Conservation (phyloP, 2,113 vertebrate species). For the Burhinus oedicnemus region DNA sequence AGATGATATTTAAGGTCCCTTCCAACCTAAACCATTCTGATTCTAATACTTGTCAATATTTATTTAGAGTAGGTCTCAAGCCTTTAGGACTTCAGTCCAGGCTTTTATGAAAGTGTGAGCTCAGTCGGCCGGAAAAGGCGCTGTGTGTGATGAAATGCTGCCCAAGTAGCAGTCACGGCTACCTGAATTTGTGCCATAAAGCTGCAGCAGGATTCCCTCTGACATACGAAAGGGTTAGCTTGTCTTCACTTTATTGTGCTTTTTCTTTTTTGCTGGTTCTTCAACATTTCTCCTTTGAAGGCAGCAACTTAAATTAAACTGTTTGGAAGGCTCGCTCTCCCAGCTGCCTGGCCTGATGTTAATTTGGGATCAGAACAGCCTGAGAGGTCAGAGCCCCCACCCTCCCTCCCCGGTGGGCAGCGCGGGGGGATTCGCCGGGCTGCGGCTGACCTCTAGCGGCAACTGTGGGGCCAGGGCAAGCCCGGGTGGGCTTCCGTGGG, state of each 20-base stretch:
- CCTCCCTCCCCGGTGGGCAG: no score
- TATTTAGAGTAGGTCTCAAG: background rate
- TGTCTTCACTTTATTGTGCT: background rate
- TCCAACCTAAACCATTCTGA: no score
- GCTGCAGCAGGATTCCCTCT: background rate
- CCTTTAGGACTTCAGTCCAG: background rate
- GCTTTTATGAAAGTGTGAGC: background rate
- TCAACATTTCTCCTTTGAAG: background rate
- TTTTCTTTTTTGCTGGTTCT: background rate
- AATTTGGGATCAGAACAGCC: background rate
- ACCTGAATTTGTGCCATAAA: background rate
- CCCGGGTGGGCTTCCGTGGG: background rate
- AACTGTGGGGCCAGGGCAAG: background rate
- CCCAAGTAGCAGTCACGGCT: rapidly evolving
- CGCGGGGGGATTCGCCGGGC: background rate
- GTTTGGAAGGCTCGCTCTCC: background rate
- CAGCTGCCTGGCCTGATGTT: background rate
- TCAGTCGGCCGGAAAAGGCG: background rate
- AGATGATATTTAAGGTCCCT: no score
- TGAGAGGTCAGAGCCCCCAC: background rate
- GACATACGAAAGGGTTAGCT: rapidly evolving
- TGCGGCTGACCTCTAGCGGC: conserved; percentile 34
- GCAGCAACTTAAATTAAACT: background rate
- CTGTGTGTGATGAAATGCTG: background rate
- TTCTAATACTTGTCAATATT: background rate